Evolutionary conservation across 2,113 vertebrate species (phyloP), one percentile per base, ranked within the genome.

Genomic region (Sphyrna mokarran): DNA sequence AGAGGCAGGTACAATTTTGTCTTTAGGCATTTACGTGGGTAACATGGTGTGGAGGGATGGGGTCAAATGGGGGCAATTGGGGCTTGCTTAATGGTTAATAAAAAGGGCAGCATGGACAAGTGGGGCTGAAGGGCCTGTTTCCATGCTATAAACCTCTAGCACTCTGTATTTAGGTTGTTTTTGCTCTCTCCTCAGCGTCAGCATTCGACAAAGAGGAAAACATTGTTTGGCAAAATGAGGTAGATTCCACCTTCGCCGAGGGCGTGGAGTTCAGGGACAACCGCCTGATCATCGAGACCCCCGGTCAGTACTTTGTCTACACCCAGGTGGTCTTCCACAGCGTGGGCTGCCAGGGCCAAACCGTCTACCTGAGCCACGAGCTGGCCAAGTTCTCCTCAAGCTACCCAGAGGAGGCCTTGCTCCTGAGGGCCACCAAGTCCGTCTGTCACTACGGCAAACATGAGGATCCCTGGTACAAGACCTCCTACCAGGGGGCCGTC

Each of bases 221-320:
- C 0, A 7, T 97, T 58, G 37, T 10, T 7, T 94, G 95, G 29
- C 89, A 85, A 5, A 96, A 95, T 26, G 95, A 96, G 0, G 90
- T 89, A 1, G 9, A n/a, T 0, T 96, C 78, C n/a, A 80, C 78
- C n/a, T 80, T 95, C 16, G 8, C 96, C 66, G 96, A 97, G 0
- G 96, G 96, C 0, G 85, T 97, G 96, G 0, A 90, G 0, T 96
- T 97, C 7, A 40, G 0, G 0, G 78, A 96, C 86, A 97, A 97
- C 95, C 94, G 96, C 29, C 95, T 97, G 18, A 95, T 97, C 43
- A 96, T 97, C 5, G 96, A 97, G 0, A 48, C 95, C 0, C 33
- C 96, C 0, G 97, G 97, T 0, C 96, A 97, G 7, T 97, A 97
- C 96, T 97, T 97, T 20, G 94, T 97, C 95, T 97, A 97, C 96